Conservation (phyloP, 2,888 invertebrate genomes). For the Pachymerium ferrugineum region DNA sequence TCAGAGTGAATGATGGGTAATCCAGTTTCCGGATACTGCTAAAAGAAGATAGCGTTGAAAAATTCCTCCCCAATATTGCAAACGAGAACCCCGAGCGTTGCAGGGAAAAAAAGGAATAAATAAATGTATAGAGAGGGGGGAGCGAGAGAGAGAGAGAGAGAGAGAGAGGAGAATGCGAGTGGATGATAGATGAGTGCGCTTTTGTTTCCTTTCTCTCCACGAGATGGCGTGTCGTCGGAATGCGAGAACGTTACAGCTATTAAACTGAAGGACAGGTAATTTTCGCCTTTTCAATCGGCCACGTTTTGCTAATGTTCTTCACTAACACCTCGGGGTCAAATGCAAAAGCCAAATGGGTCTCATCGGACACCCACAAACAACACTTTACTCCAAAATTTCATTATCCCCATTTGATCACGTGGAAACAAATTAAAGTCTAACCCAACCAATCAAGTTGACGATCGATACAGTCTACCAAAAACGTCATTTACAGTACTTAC, state of each 20-base stretch:
- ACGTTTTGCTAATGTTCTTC: background rate
- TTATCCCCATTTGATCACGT: too few species aligned
- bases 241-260: background rate
- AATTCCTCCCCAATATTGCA: slow-evolving; percentile 2
- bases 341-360: too few species aligned
- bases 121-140: background rate
- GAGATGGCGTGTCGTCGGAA: background rate
- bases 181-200: background rate
- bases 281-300: slow-evolving; percentile 10
- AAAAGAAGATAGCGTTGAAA: background rate
- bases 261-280: slow-evolving; percentile 6
- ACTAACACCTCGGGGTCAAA: background rate
- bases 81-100: too few species aligned
- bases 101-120: background rate
- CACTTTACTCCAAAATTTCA: too few species aligned
- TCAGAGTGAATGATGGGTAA: slow-evolving; percentile 9
- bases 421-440: too few species aligned
- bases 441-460: too few species aligned
- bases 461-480: too few species aligned
- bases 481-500: too few species aligned
- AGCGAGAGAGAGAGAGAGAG: too few species aligned
- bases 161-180: slow-evolving; percentile 2
- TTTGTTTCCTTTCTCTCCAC: background rate
- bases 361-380: too few species aligned
- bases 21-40: background rate